phyloP scores from a whole-genome alignment of 92 coral and sea anemone genomes.

The Epizoanthus ramosus region DNA sequence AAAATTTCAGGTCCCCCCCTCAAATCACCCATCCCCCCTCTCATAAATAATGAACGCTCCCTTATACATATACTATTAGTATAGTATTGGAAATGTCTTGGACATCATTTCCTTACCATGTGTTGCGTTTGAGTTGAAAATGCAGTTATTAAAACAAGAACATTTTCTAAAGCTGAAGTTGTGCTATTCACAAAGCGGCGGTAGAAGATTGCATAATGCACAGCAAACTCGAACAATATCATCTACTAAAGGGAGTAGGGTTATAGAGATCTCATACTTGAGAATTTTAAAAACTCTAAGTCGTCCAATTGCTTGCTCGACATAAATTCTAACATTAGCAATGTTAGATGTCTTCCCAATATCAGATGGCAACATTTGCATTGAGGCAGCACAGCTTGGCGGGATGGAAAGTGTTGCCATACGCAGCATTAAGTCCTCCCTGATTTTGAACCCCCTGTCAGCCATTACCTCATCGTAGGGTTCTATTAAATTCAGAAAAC shows the following conservation, averaged over 20 bases:
- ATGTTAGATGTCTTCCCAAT: constrained; percentile 72
- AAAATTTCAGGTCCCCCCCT: too few species aligned
- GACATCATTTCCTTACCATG: too few species aligned
- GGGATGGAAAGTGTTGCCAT: constrained; percentile 72
- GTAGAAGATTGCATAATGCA: constrained; percentile 63
- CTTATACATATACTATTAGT: too few species aligned
- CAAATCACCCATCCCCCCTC: too few species aligned
- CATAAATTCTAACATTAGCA: constrained; percentile 77
- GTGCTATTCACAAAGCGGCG: constrained; percentile 51
- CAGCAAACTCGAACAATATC: constrained; percentile 69
- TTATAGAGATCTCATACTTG: constrained; percentile 66
- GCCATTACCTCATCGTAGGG: constrained; percentile 76
- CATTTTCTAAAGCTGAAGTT: background rate
- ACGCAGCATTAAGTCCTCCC: constrained; percentile 63
- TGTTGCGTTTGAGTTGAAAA: too few species aligned
- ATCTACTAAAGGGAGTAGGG: constrained; percentile 60
- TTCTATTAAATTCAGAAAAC: constrained; percentile 63
- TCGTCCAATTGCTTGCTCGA: constrained; percentile 71
- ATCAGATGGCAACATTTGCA: constrained; percentile 68
- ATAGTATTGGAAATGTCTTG: too few species aligned
- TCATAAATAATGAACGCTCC: too few species aligned
- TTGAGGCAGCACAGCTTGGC: constrained; percentile 57
- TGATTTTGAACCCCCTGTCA: constrained; percentile 77
- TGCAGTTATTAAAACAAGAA: too few species aligned
- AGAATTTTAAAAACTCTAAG: constrained; percentile 54